phyloP scores from a whole-genome alignment of 2,797 vertebrate species.

The Enteromius thamalakanensis region DNA sequence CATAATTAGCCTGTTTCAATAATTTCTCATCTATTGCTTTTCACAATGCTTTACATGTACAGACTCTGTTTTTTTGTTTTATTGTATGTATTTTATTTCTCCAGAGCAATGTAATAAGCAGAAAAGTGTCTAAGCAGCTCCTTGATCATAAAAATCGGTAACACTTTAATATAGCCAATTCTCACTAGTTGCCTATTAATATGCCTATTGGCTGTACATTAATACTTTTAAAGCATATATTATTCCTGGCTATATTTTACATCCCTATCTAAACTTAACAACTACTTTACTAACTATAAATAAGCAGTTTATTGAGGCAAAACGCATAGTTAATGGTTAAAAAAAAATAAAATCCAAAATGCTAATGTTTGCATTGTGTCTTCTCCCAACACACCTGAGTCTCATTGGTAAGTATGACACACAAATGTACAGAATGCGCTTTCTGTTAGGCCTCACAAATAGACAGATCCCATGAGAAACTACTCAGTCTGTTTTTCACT shows the following conservation, averaged over 20 bases:
- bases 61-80: no score
- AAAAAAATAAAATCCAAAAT: background rate
- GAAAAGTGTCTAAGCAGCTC: no score
- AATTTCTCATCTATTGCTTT: background rate
- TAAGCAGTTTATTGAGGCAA: background rate
- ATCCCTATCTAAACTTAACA: background rate
- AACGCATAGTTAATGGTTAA: background rate
- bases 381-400: background rate
- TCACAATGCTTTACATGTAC: background rate
- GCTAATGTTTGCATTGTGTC: background rate
- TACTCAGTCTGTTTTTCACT: background rate
- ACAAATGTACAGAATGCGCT: constrained; percentile 8
- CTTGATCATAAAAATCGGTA: background rate
- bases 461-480: constrained; percentile 45
- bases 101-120: background rate
- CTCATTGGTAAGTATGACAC: background rate
- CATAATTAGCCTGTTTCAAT: background rate
- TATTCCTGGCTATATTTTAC: background rate
- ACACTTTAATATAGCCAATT: no score
- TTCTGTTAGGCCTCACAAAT: constrained; percentile 19
- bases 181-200: no score
- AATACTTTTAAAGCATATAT: no score
- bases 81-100: background rate
- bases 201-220: no score
- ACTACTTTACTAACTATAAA: background rate